A percentile compares a stretch with the other conserved stretches of the same genome.
Conservation (phyloP, 2,113 vertebrate genomes). For the Nothoprocta perdicaria region DNA sequence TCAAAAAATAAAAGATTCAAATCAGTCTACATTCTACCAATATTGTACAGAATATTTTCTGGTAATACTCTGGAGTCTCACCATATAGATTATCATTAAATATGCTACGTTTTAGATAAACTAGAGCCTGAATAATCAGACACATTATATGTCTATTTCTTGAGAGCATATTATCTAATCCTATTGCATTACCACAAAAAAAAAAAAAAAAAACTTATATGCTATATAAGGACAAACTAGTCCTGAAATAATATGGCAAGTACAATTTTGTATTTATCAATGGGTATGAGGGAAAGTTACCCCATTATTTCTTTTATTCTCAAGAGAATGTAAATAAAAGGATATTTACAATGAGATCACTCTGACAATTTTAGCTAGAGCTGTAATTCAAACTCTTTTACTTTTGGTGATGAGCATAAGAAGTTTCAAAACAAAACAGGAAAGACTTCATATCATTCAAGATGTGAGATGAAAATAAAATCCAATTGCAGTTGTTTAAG, state of each 20-base stretch:
- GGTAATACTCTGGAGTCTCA: not conserved
- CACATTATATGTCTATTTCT: not conserved
- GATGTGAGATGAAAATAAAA: not conserved
- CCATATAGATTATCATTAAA: not conserved
- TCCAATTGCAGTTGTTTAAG: not conserved
- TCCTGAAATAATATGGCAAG: not conserved
- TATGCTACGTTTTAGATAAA: not conserved
- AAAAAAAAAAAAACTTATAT: not conserved
- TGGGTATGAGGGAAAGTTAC: not conserved
- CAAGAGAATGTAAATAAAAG: not conserved
- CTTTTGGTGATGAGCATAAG: not conserved
- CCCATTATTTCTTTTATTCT: not conserved
- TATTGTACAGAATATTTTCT: not conserved
- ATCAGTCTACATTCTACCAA: not conserved
- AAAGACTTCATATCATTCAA: not conserved
- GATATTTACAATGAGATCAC: not conserved
- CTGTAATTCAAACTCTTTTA: not conserved
- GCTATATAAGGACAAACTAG: not conserved
- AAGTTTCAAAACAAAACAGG: not conserved
- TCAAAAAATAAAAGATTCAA: not conserved
- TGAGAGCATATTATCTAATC: not conserved
- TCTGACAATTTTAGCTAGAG: fast-evolving
- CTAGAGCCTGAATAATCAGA: not conserved
- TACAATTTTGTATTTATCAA: not conserved
- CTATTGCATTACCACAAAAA: not conserved